Evolutionary conservation across 1,140 invertebrate species (phyloP).

Genomic region (Aphaenogaster floridana): DNA sequence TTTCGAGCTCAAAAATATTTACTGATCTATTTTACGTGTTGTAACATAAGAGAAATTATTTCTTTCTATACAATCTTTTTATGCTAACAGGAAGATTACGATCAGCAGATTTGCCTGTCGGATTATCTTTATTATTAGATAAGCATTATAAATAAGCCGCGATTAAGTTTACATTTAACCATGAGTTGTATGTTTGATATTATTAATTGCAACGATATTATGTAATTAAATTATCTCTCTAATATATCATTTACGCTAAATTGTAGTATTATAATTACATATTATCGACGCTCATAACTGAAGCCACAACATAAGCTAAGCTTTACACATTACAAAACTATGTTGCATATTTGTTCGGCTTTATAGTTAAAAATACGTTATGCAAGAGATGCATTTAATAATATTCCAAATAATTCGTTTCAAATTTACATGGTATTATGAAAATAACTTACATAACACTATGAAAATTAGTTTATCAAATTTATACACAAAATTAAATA

Average conservation of each 20-base stretch:
- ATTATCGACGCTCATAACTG: not conserved
- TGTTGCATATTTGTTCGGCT: constrained; percentile 1
- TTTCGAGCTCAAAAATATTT: not conserved
- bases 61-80: not conserved
- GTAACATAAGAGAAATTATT: not conserved
- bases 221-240: constrained; percentile 37
- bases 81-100: not conserved
- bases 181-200: constrained; percentile 11
- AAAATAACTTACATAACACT: not conserved
- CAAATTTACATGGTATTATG: not conserved
- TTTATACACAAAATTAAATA: not conserved
- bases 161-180: constrained; percentile 14
- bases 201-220: constrained; percentile 9
- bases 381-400: not conserved
- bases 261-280: constrained; percentile 13
- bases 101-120: not conserved
- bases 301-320: constrained; percentile 16
- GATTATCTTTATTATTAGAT: not conserved
- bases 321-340: not conserved
- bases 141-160: not conserved
- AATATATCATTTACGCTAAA: constrained; percentile 5
- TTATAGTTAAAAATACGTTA: not conserved
- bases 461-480: constrained; percentile 3
- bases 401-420: not conserved
- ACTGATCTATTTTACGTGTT: not conserved